Evolutionary conservation across 2,113 vertebrate genomes (phyloP).

Genomic region (Vanacampus margaritifer): DNA sequence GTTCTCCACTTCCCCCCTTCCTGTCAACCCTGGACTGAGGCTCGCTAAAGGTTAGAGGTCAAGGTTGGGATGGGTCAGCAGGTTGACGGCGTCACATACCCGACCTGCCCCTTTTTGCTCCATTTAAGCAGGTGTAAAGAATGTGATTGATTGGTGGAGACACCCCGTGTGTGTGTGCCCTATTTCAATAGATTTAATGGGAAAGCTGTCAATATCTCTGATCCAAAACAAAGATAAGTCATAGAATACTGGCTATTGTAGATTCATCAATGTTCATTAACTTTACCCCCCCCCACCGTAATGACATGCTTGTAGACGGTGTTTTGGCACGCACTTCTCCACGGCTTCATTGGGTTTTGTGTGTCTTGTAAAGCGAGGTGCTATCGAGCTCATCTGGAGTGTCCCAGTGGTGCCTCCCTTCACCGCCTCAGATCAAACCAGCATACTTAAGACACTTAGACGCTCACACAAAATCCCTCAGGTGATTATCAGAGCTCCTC

Average conservation of each 20-base stretch:
- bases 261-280: neutral
- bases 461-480: conserved; percentile 74
- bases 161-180: conserved; percentile 21
- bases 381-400: conserved; percentile 38
- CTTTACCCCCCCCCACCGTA: neutral
- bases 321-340: conserved; percentile 17
- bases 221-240: conserved; percentile 65
- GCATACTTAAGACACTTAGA: conserved; percentile 13
- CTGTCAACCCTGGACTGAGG: conserved; percentile 74
- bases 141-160: conserved; percentile 63
- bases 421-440: conserved; percentile 38
- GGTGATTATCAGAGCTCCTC: conserved; percentile 92
- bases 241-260: conserved; percentile 32
- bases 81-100: conserved; percentile 48
- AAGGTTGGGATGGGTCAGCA: conserved; percentile 69
- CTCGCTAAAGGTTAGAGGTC: conserved; percentile 81
- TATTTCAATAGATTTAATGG: conserved; percentile 71
- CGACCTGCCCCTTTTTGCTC: conserved; percentile 50
- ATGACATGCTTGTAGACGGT: neutral
- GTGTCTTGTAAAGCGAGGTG: conserved; percentile 34
- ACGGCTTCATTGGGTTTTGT: conserved; percentile 13
- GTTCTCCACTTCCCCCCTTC: conserved; percentile 59
- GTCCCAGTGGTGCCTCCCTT: conserved; percentile 40
- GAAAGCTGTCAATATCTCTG: conserved; percentile 73
- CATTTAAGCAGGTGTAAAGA: conserved; percentile 65